Evolutionary conservation across 2,888 invertebrate genomes (phyloP).

Genomic region (Cecidostiba fungosa): DNA sequence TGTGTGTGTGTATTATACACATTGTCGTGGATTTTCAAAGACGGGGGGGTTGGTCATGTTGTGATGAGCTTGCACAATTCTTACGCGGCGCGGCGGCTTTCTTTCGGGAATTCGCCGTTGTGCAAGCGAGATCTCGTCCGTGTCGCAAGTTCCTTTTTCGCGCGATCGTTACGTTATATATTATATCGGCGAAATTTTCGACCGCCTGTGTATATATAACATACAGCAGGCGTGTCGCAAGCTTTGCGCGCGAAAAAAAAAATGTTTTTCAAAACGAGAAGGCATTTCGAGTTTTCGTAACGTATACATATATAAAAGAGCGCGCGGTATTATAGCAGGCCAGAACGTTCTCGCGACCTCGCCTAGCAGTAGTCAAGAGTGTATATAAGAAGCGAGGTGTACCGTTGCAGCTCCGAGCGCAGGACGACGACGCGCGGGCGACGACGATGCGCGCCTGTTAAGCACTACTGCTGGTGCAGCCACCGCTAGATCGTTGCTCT

Average conservation of each 20-base stretch:
- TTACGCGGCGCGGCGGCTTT: neutral
- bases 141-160: constrained; percentile 31
- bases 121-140: constrained; percentile 30
- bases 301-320: neutral
- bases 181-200: neutral
- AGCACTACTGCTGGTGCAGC: neutral
- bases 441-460: neutral
- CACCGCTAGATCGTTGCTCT: constrained; percentile 53
- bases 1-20: neutral
- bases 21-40: constrained; percentile 1
- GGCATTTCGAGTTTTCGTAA: constrained; percentile 36
- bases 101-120: constrained; percentile 30
- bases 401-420: constrained; percentile 67
- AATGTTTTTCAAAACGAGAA: neutral
- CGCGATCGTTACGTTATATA: neutral
- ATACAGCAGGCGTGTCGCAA: neutral
- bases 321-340: constrained; percentile 10
- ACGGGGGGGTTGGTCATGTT: neutral
- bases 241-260: neutral
- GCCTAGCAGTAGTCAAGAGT: constrained; percentile 74
- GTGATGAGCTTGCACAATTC: constrained; percentile 20
- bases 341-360: constrained; percentile 73
- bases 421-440: constrained; percentile 18
- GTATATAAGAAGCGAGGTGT: constrained; percentile 65
- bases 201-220: neutral